Conservation (phyloP, 2,797 vertebrate species). For the Vireo griseus region DNA sequence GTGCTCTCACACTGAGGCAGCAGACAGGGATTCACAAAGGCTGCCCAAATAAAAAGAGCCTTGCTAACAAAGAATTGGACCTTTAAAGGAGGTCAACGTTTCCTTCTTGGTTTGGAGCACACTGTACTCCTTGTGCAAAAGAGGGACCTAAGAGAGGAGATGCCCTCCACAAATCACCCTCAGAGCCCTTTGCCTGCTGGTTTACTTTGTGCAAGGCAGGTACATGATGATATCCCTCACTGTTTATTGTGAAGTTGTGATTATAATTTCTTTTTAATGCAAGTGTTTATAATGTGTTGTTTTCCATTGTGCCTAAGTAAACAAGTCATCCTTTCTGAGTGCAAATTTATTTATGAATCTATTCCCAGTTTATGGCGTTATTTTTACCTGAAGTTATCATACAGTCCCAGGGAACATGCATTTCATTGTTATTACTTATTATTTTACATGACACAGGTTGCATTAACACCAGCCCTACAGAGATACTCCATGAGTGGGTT, state of each 20-base stretch:
- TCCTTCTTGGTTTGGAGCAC: not conserved
- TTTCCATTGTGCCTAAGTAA: not conserved
- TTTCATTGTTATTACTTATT: slow-evolving; percentile 48
- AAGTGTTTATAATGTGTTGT: slow-evolving; percentile 7
- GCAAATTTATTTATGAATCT: slow-evolving; percentile 8
- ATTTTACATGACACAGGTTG: not conserved
- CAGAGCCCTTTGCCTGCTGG: not conserved
- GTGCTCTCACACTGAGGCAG: not conserved
- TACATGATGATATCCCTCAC: not conserved
- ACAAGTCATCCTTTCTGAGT: not conserved
- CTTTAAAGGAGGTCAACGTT: not conserved
- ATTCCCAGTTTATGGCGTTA: not conserved
- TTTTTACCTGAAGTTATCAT: slow-evolving; percentile 46
- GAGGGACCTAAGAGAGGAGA: not conserved
- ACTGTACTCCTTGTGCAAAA: not conserved
- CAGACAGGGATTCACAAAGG: not conserved
- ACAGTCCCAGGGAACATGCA: slow-evolving; percentile 10
- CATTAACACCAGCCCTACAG: not conserved
- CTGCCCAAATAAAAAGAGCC: not conserved
- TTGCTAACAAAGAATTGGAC: not conserved
- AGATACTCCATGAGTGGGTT: not conserved
- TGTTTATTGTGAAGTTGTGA: not conserved
- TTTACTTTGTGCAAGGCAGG: slow-evolving; percentile 5
- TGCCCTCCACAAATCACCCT: not conserved
- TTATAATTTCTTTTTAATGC: slow-evolving; percentile 54